These are phyloP conservation scores for Ophioninae sp. DNA, from an alignment of 2,888 invertebrate genomes.

Conservation along the genomic window DNA sequence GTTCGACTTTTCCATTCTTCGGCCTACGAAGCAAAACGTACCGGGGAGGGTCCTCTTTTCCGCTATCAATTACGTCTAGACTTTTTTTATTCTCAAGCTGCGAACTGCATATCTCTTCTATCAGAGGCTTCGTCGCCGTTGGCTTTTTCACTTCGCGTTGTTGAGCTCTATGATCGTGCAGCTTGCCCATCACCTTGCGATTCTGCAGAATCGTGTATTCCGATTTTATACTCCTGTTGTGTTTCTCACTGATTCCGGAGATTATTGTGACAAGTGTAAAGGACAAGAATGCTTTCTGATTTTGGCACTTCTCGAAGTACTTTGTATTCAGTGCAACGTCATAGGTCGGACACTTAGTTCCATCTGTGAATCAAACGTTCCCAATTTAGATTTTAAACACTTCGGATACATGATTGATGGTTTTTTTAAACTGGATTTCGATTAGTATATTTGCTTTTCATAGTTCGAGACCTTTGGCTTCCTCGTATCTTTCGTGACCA, in stretches of 20 bases:
- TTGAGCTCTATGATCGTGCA: slow-evolving; percentile 89
- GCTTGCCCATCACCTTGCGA: slow-evolving; percentile 87
- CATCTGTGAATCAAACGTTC: slow-evolving; percentile 80
- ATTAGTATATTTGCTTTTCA: background rate
- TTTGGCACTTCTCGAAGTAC: slow-evolving; percentile 89
- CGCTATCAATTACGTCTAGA: slow-evolving; percentile 20
- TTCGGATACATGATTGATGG: too few species aligned
- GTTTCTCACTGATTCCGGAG: slow-evolving; percentile 91
- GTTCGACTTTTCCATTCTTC: slow-evolving; percentile 82
- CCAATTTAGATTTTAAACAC: background rate
- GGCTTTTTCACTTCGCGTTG: slow-evolving; percentile 85
- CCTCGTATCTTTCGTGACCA: slow-evolving; percentile 89
- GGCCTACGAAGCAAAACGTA: slow-evolving; percentile 80
- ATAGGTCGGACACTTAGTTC: slow-evolving; percentile 88
- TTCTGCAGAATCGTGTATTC: slow-evolving; percentile 87
- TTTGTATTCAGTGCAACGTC: slow-evolving; percentile 92
- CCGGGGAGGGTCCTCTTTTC: slow-evolving; percentile 51
- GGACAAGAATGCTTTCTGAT: slow-evolving; percentile 87
- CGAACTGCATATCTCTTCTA: slow-evolving; percentile 83
- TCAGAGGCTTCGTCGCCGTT: slow-evolving; percentile 81
- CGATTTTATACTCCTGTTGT: slow-evolving; percentile 86
- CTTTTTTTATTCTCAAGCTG: slow-evolving; percentile 1
- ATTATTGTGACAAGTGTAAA: slow-evolving; percentile 91
- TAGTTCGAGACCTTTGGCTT: slow-evolving; percentile 85
- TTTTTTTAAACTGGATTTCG: background rate